phyloP scores from a whole-genome alignment of 1,140 invertebrate species.

The Bombus impatiens region DNA sequence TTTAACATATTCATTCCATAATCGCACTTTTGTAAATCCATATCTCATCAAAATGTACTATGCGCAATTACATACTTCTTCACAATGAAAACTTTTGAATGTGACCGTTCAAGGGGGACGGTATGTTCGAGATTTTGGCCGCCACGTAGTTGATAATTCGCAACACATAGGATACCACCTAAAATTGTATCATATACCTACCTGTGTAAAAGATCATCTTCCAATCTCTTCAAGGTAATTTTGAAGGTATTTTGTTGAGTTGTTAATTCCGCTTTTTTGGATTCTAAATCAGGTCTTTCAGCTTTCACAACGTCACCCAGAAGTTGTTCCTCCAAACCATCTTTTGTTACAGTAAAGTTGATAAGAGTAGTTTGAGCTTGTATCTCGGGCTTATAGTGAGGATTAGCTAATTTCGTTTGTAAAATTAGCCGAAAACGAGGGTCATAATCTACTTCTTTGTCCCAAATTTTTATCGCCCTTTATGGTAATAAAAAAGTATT shows the following conservation, averaged over 20 bases:
- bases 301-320: constrained; percentile 96
- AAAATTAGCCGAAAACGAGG: constrained; percentile 92
- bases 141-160: no score
- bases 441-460: constrained; percentile 95
- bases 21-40: no score
- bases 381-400: constrained; percentile 98
- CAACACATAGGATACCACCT: background rate
- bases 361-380: constrained; percentile 97
- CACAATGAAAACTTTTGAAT: no score
- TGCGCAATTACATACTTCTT: no score
- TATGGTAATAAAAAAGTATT: constrained; percentile 26
- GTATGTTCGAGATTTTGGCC: no score
- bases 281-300: constrained; percentile 95
- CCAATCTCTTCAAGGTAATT: constrained; percentile 94
- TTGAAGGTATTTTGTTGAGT: constrained; percentile 98
- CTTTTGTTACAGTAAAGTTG: constrained; percentile 96
- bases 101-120: no score
- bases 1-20: no score
- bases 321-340: constrained; percentile 96
- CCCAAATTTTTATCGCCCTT: constrained; percentile 91
- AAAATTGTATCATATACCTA: constrained; percentile 38
- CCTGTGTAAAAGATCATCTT: constrained; percentile 92
- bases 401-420: constrained; percentile 97
- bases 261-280: constrained; percentile 88
- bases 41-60: no score